These are phyloP conservation scores for Brachyhypopomus occidentalis DNA, from an alignment of 2,113 vertebrate genomes.

Conservation along the genomic window DNA sequence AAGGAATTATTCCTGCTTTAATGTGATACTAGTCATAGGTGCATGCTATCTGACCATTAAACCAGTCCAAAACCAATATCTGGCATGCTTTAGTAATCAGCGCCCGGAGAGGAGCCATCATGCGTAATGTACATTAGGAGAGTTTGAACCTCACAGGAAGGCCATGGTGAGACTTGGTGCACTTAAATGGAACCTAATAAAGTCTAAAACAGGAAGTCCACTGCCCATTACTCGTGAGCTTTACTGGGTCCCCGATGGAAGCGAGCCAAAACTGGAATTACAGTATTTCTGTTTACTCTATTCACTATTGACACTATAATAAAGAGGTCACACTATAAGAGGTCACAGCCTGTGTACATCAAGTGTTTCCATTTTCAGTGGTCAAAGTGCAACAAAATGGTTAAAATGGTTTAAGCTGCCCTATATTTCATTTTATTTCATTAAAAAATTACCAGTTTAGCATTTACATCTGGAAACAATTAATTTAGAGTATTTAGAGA, in stretches of 20 bases:
- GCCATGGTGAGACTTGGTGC: constrained; percentile 37
- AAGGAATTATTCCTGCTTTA: constrained; percentile 22
- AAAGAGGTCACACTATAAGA: constrained; percentile 15
- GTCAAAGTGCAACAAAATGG: neutral
- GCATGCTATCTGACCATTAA: constrained; percentile 30
- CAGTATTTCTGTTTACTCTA: constrained; percentile 27
- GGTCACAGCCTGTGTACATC: neutral
- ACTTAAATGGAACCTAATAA: constrained; percentile 49
- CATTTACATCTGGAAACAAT: constrained; percentile 25
- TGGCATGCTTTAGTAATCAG: constrained; percentile 29
- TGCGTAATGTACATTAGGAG: constrained; percentile 40
- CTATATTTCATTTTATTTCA: neutral
- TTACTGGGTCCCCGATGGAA: constrained; percentile 49
- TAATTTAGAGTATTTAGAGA: neutral
- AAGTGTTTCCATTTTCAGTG: constrained; percentile 13
- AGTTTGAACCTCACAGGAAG: constrained; percentile 20
- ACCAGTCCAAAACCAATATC: constrained; percentile 25
- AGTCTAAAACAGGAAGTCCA: constrained; percentile 51
- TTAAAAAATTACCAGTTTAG: constrained; percentile 3
- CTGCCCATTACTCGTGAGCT: constrained; percentile 45
- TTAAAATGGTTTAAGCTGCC: neutral
- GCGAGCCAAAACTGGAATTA: constrained; percentile 43
- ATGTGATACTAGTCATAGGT: constrained; percentile 21
- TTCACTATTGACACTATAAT: constrained; percentile 15
- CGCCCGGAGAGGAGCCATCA: constrained; percentile 12